phyloP scores from a whole-genome alignment of 2,888 invertebrate genomes.

The Chloroclysta siterata region DNA sequence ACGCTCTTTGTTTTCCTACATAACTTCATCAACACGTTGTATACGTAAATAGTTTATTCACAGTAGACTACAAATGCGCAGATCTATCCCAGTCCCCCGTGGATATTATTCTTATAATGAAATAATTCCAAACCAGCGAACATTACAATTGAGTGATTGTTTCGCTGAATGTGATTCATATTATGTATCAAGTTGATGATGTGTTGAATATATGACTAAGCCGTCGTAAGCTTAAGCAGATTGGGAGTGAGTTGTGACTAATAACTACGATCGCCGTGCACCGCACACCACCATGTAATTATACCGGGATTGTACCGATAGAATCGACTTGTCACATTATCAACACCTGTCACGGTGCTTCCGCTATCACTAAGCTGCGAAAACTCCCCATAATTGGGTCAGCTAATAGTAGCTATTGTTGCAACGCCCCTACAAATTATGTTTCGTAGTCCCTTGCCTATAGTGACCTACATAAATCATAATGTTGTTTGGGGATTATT shows the following conservation, averaged over 20 bases:
- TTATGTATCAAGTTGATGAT: constrained; percentile 10
- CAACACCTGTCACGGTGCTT: constrained; percentile 32
- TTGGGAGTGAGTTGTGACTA: constrained; percentile 39
- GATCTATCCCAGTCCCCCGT: no score
- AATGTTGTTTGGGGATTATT: constrained; percentile 16
- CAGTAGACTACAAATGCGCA: no score
- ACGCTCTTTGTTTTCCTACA: no score
- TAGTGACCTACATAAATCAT: constrained; percentile 48
- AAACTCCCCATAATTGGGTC: constrained; percentile 45
- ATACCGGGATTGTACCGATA: constrained; percentile 22
- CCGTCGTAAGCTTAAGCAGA: constrained; percentile 19
- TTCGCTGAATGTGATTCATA: constrained; percentile 32
- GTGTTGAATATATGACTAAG: constrained; percentile 37
- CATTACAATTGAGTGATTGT: constrained; percentile 14
- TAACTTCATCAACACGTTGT: no score
- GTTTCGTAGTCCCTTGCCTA: constrained; percentile 38
- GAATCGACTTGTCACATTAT: constrained; percentile 27
- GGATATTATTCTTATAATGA: no score
- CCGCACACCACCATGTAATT: constrained; percentile 7
- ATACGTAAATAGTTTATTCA: no score
- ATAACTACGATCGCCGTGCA: constrained; percentile 13
- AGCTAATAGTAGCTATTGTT: constrained; percentile 49
- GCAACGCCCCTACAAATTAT: constrained; percentile 46
- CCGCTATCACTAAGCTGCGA: constrained; percentile 37
- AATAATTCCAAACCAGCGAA: no score